These are phyloP conservation scores for Sturnus vulgaris DNA, from an alignment of 2,113 vertebrate species.

Conservation along the genomic window DNA sequence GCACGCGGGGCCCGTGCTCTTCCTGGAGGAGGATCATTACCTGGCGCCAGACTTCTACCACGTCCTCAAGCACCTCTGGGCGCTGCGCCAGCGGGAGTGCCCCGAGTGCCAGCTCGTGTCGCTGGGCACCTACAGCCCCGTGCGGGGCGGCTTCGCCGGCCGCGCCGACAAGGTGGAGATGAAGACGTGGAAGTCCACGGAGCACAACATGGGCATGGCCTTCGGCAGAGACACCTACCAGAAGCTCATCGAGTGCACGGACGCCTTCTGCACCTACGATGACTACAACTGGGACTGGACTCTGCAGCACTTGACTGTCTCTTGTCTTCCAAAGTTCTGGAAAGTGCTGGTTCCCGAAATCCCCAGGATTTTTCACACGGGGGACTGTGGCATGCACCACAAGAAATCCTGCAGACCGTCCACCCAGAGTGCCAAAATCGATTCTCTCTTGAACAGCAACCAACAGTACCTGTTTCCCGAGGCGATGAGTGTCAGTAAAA, in stretches of 20 bases:
- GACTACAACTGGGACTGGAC: slow-evolving; percentile 99
- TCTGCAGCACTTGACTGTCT: slow-evolving; percentile 89
- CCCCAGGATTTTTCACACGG: slow-evolving; percentile 92
- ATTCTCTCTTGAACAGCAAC: slow-evolving; percentile 87
- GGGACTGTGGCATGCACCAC: slow-evolving; percentile 98
- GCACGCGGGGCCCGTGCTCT: slow-evolving; percentile 83
- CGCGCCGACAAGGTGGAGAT: slow-evolving; percentile 91
- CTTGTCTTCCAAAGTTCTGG: slow-evolving; percentile 93
- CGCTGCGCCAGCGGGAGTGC: slow-evolving; percentile 80
- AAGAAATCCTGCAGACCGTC: slow-evolving; percentile 89
- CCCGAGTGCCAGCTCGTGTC: slow-evolving; percentile 90
- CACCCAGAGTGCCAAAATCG: slow-evolving; percentile 90
- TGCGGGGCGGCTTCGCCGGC: slow-evolving; percentile 78
- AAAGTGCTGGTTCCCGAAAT: slow-evolving; percentile 94
- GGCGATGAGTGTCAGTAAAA: slow-evolving; percentile 82
- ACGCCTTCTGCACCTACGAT: slow-evolving; percentile 96
- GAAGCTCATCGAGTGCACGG: slow-evolving; percentile 88
- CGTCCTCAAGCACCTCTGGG: slow-evolving; percentile 83
- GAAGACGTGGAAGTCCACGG: slow-evolving; percentile 96
- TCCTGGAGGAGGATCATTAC: slow-evolving; percentile 96
- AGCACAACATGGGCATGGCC: slow-evolving; percentile 99
- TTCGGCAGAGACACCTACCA: slow-evolving; percentile 86
- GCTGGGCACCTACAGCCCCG: slow-evolving; percentile 85
- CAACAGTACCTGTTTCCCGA: slow-evolving; percentile 90
- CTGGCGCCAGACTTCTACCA: slow-evolving; percentile 90